These are phyloP conservation scores for Coendou prehensilis DNA, from an alignment of 2,797 vertebrate genomes.

Conservation along the genomic window DNA sequence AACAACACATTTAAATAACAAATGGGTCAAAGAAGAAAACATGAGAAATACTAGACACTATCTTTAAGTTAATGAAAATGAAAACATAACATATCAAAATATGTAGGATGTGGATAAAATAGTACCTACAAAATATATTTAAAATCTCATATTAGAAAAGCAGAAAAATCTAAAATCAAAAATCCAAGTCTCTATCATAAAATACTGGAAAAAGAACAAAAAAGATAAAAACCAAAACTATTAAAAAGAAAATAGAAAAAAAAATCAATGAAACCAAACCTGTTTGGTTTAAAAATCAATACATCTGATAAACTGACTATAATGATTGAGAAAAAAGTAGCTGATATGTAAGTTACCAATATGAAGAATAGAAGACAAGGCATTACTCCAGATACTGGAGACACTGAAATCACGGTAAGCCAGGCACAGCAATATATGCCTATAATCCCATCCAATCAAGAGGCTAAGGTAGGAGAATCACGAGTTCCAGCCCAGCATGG, in stretches of 20 bases:
- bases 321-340: conserved; percentile 28
- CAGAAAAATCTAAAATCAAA: not conserved
- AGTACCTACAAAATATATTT: not conserved
- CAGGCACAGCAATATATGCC: not conserved
- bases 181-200: conserved; percentile 28
- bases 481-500: not conserved
- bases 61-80: conserved; percentile 55
- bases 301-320: conserved; percentile 36
- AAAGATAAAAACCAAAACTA: not conserved
- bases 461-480: not conserved
- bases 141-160: not conserved
- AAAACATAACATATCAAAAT: conserved; percentile 44
- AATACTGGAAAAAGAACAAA: not conserved
- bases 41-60: conserved; percentile 25
- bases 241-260: conserved; percentile 49
- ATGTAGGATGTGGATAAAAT: not conserved
- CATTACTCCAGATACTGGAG: not conserved
- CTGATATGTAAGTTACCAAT: not conserved
- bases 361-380: not conserved
- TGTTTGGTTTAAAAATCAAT: conserved; percentile 36
- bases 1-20: conserved; percentile 40
- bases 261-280: not conserved
- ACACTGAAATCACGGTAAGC: not conserved
- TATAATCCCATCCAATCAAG: not conserved
- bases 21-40: conserved; percentile 10